Conservation (phyloP, 2,797 vertebrate genomes). For the Muscicapa striata region DNA sequence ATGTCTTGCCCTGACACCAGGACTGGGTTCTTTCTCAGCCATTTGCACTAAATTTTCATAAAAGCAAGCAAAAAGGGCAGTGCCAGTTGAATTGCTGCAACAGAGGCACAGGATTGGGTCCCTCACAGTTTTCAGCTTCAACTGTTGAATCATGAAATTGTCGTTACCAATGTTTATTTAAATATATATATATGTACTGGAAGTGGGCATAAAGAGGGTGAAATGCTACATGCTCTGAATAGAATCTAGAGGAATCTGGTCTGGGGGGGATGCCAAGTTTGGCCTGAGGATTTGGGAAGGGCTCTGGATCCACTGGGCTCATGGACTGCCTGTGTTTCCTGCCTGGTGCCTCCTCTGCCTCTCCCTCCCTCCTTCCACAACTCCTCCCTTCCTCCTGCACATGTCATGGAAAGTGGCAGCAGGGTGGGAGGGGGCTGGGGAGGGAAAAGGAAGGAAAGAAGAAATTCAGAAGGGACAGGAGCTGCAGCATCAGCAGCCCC, state of each 20-base stretch:
- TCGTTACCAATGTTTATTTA: background rate
- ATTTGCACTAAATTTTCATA: background rate
- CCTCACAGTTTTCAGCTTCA: background rate
- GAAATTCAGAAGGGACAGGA: background rate
- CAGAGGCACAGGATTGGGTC: background rate
- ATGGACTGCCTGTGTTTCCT: background rate
- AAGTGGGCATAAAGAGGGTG: background rate
- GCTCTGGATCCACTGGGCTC: background rate
- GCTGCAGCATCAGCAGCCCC: background rate
- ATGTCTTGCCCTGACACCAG: background rate
- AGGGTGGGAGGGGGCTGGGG: background rate
- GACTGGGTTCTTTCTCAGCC: fast-evolving
- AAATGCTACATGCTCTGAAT: background rate
- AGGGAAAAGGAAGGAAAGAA: background rate
- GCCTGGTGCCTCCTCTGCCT: background rate
- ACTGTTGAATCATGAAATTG: background rate
- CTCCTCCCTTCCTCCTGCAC: background rate
- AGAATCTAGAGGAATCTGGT: background rate
- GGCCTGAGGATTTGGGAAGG: background rate
- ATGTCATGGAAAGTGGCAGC: background rate
- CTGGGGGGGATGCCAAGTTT: background rate
- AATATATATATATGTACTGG: too few species aligned
- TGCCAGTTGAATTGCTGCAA: background rate
- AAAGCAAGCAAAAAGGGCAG: background rate
- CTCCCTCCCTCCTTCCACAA: background rate